Evolutionary conservation across 2,113 vertebrate species (phyloP), one percentile per base, ranked within the genome.

Genomic region (human (Homo sapiens)): DNA sequence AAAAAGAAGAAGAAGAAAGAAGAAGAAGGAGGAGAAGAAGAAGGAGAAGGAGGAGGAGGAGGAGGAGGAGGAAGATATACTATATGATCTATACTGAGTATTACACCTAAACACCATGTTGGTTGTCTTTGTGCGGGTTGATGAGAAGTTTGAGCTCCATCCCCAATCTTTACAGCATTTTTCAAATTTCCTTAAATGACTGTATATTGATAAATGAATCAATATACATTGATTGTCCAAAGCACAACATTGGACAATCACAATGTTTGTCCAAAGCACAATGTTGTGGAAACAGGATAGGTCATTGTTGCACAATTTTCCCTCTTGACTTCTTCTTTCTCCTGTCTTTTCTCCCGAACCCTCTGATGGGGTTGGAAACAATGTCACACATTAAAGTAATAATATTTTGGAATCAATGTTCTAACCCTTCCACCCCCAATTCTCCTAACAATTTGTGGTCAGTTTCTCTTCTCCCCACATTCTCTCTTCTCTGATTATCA

Each of bases 271-370:
- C 81, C 16, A 45, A 78, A 79, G 6, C 57, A 38, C 2, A 1
- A 27, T 32, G 32, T 20, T 0, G 4, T 50, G 64, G 43, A 5
- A 35, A 35, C 30, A 35, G 38, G 23, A 32, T 20, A 22, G 32
- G 35, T 27, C 35, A 32, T 0, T 20, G 22, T 16, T 27, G 18
- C 30, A 43, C 50, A 18, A 16, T 30, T 45, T 50, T 30, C 22
- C 22, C 45, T 61, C 48, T 86, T 61, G n/a, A 48, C 3, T 72
- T 12, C 30, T 32, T 12, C 14, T 76, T 22, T 11, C 0, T 25
- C 23, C 32, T 7, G 1, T 6, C 22, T 43, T 30, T 18, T 13
- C 2, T 0, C 1, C 48, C 50, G 1, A 2, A 6, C 43, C 38
- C 27, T 57, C 6, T 14, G 13, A 40, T 22, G 45, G 43, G 5